phyloP scores from a whole-genome alignment of 2,888 invertebrate genomes.

The Hyposoter dolosus region DNA sequence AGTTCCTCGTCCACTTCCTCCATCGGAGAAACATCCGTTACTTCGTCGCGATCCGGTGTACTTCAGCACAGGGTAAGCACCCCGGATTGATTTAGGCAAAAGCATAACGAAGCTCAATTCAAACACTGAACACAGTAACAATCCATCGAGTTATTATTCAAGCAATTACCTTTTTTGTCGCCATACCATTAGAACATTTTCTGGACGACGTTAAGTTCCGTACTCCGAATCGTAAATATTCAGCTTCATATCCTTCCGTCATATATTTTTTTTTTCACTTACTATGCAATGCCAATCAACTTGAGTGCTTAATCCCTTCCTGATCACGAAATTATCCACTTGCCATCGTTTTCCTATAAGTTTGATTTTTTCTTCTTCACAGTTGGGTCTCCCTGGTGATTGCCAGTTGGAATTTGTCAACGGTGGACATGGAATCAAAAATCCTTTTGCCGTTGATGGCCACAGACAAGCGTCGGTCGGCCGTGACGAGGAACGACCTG shows the following conservation, averaged over 20 bases:
- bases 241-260: neutral
- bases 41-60: conserved; percentile 88
- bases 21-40: conserved; percentile 86
- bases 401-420: conserved; percentile 97
- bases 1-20: conserved; percentile 85
- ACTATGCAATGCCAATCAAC: conserved; percentile 83
- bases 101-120: conserved; percentile 75
- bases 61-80: conserved; percentile 96
- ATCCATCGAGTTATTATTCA: conserved; percentile 42
- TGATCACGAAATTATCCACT: conserved; percentile 26
- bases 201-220: conserved; percentile 19
- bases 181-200: neutral
- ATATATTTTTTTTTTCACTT: conserved; percentile 21
- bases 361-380: conserved; percentile 81
- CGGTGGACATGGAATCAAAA: conserved; percentile 98
- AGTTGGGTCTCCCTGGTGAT: conserved; percentile 95
- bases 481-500: conserved; percentile 87
- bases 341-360: conserved; percentile 50
- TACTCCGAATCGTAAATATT: conserved; percentile 20
- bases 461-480: conserved; percentile 83
- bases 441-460: conserved; percentile 91
- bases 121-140: conserved; percentile 32
- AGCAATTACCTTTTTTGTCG: neutral
- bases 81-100: conserved; percentile 85
- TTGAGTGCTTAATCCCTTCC: conserved; percentile 81